These are phyloP conservation scores for Nephotettix cincticeps DNA, from an alignment of 1,140 invertebrate species.

Conservation along the genomic window DNA sequence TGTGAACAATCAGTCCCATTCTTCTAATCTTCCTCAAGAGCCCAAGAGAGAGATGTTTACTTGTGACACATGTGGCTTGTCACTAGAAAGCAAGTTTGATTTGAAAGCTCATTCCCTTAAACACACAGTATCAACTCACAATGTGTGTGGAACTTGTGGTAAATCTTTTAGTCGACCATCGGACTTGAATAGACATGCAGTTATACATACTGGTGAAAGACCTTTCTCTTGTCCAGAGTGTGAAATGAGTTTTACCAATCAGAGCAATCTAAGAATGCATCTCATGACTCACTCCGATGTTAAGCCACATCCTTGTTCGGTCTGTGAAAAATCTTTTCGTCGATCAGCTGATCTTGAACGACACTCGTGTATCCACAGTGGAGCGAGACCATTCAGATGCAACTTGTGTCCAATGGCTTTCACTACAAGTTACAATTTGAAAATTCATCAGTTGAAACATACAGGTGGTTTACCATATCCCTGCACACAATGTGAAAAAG, in stretches of 20 bases:
- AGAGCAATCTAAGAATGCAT: conserved; percentile 39
- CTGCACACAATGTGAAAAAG: conserved; percentile 58
- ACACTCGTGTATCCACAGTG: conserved; percentile 70
- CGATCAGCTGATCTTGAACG: conserved; percentile 64
- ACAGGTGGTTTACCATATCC: conserved; percentile 55
- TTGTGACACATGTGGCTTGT: conserved; percentile 31
- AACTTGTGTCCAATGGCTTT: conserved; percentile 45
- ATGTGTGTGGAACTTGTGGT: conserved; percentile 32
- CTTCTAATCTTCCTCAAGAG: conserved; percentile 24
- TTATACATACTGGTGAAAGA: conserved; percentile 37
- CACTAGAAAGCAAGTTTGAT: conserved; percentile 32
- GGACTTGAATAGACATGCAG: conserved; percentile 33
- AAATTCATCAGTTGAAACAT: conserved; percentile 50
- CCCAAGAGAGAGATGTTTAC: conserved; percentile 26
- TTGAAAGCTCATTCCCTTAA: conserved; percentile 36
- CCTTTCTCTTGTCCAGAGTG: conserved; percentile 40
- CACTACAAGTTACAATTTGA: conserved; percentile 46
- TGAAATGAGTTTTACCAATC: conserved; percentile 38
- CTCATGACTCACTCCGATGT: conserved; percentile 48
- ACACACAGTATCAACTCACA: conserved; percentile 30
- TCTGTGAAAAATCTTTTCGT: conserved; percentile 46
- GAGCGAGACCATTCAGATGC: conserved; percentile 62
- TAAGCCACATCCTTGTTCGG: conserved; percentile 51
- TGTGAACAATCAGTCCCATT: background rate
- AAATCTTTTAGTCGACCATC: conserved; percentile 37